A percentile compares a stretch with the other conserved stretches of the same genome.
Conservation (phyloP, 2,797 vertebrate genomes). For the Tarsius wallacei region DNA sequence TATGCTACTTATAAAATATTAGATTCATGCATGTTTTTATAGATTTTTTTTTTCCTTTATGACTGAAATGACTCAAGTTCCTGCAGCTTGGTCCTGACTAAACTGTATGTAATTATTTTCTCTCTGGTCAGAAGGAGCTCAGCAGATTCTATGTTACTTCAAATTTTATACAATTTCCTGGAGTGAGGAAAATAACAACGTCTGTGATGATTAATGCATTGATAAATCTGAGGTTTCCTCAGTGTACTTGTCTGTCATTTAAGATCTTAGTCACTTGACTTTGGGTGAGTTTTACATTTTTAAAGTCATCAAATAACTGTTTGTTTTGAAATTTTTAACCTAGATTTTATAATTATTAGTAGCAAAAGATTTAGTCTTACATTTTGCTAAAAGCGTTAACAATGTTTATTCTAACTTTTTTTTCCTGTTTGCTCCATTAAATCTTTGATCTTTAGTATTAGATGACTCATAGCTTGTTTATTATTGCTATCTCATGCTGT, state of each 20-base stretch:
- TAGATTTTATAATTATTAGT: not conserved
- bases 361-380: not conserved
- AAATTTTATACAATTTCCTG: not conserved
- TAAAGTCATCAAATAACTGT: not conserved
- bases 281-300: not conserved
- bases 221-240: not conserved
- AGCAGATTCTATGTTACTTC: not conserved
- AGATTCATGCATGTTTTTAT: not conserved
- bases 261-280: not conserved
- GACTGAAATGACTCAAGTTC: not conserved
- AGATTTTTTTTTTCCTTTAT: not conserved
- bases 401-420: not conserved
- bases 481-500: not conserved
- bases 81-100: not conserved
- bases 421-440: not conserved
- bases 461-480: not conserved
- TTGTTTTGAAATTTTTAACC: conserved; percentile 4
- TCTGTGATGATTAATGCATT: not conserved
- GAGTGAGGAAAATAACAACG: not conserved
- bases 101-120: not conserved
- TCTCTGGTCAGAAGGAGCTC: not conserved
- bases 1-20: not conserved
- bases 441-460: conserved; percentile 6
- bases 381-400: not conserved
- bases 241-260: not conserved